Evolutionary conservation across 2,888 invertebrate species (phyloP).

Genomic region (Antheraea assamensis): DNA sequence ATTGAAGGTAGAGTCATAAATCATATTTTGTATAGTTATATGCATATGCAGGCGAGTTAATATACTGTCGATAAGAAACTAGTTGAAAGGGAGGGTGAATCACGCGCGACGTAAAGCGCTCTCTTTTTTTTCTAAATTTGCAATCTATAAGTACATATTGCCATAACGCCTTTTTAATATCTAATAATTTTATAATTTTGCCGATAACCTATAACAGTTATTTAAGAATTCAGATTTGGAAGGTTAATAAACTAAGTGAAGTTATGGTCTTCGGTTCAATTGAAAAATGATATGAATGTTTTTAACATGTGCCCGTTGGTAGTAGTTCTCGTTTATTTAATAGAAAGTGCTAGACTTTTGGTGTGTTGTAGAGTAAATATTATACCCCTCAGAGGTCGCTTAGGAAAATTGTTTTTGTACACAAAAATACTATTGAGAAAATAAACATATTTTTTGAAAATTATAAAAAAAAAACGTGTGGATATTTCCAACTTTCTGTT

Average conservation of each 20-base stretch:
- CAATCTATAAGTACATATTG: no score
- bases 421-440: slow-evolving; percentile 50
- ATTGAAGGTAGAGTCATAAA: no score
- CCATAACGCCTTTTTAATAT: no score
- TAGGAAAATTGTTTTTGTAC: slow-evolving; percentile 62
- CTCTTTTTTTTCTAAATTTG: no score
- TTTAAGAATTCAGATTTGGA: not conserved
- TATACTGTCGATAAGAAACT: no score
- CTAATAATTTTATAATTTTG: not conserved
- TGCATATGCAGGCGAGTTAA: no score
- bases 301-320: not conserved
- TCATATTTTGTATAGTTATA: no score
- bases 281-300: not conserved
- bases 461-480: slow-evolving; percentile 52
- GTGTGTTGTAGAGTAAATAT: slow-evolving; percentile 65
- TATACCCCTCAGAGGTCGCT: slow-evolving; percentile 44
- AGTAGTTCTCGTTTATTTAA: slow-evolving; percentile 46
- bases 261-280: not conserved
- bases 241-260: not conserved
- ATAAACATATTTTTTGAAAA: slow-evolving; percentile 72
- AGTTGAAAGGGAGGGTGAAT: no score
- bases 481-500: slow-evolving; percentile 12
- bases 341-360: slow-evolving; percentile 74
- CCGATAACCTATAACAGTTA: not conserved
- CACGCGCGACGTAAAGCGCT: no score